Percentiles rank a stretch among this genome's conserved stretches.
Evolutionary conservation across 1,140 invertebrate species (phyloP).

Genomic region (Temnothorax curvispinosus): DNA sequence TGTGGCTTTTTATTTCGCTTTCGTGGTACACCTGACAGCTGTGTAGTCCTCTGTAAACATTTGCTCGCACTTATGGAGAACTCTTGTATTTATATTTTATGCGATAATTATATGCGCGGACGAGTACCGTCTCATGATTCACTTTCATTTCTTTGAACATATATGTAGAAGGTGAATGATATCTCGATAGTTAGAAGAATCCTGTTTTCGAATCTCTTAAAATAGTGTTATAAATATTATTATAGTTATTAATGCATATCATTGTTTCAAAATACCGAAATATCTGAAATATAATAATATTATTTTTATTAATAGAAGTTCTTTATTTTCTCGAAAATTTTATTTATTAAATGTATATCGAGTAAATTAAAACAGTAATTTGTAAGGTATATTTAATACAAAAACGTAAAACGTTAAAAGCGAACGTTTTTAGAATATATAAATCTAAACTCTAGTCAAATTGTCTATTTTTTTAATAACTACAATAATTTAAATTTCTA

Average conservation of each 20-base stretch:
- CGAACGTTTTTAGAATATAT: not conserved
- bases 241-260: not conserved
- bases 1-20: conserved; percentile 19
- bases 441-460: not conserved
- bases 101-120: not conserved
- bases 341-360: not conserved
- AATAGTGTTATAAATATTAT: not conserved
- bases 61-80: conserved; percentile 8
- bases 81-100: conserved; percentile 6
- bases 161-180: not conserved
- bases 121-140: not conserved
- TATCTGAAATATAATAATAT: conserved; percentile 6
- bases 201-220: not conserved
- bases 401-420: not conserved
- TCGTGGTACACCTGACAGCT: conserved; percentile 6
- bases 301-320: conserved; percentile 17
- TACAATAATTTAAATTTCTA: not conserved
- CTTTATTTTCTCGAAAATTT: not conserved
- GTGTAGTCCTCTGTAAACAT: not conserved
- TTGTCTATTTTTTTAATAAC: not conserved
- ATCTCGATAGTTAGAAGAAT: not conserved
- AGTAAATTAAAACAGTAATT: not conserved
- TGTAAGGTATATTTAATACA: not conserved
- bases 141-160: not conserved
- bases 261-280: not conserved